Evolutionary conservation across 2,113 vertebrate genomes (phyloP).

Genomic region (Grus americana): DNA sequence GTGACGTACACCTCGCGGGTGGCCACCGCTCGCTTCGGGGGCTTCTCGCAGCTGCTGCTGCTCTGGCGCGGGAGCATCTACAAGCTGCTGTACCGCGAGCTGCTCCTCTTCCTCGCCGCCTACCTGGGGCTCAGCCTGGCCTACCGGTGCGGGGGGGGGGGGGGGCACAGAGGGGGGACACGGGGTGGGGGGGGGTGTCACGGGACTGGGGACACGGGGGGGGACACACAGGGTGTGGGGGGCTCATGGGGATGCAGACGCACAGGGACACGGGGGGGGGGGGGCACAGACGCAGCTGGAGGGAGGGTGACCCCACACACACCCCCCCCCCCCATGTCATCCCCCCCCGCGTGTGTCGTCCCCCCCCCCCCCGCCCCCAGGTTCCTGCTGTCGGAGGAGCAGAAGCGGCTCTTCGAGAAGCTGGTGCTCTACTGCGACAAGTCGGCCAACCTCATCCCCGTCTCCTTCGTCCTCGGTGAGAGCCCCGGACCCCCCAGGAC

Average conservation of each 20-base stretch:
- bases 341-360: too few relatives aligned
- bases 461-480: constrained; percentile 91
- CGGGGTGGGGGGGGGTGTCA: not conserved
- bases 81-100: constrained; percentile 91
- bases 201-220: not conserved
- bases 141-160: constrained; percentile 78
- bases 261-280: too few relatives aligned
- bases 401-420: constrained; percentile 84
- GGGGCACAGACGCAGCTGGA: not conserved
- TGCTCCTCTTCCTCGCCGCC: constrained; percentile 85
- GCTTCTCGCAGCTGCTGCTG: constrained; percentile 89
- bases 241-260: too few relatives aligned
- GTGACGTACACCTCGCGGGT: constrained; percentile 92
- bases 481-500: too few relatives aligned
- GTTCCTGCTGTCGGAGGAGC: not conserved
- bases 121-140: constrained; percentile 86
- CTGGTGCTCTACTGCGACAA: constrained; percentile 92
- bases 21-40: constrained; percentile 90
- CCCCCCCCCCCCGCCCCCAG: not conserved
- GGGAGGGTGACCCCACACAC: too few relatives aligned
- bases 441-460: constrained; percentile 90
- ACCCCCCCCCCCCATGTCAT: too few relatives aligned
- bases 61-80: constrained; percentile 95
- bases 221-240: not conserved
- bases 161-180: not conserved